These are phyloP conservation scores for Drosophila kikkawai DNA, from an alignment of 1,140 invertebrate genomes.

Conservation along the genomic window DNA sequence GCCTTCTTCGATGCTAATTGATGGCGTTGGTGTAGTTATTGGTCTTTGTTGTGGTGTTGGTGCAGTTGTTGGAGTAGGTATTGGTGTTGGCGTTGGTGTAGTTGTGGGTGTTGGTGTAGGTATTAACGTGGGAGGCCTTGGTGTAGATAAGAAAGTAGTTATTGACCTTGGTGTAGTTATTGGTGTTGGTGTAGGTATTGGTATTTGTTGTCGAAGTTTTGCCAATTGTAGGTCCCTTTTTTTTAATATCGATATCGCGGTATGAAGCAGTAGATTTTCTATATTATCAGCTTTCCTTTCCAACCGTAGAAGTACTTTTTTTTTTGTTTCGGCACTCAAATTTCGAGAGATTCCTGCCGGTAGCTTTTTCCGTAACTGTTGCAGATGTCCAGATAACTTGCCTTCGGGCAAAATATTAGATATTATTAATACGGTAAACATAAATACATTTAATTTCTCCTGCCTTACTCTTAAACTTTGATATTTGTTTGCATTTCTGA, in stretches of 20 bases:
- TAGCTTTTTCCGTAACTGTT: background rate
- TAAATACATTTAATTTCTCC: background rate
- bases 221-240: background rate
- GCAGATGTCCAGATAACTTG: background rate
- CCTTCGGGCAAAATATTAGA: background rate
- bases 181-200: background rate
- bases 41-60: background rate
- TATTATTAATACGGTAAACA: background rate
- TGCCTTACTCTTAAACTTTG: background rate
- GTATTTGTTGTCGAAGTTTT: background rate
- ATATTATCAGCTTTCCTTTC: no score
- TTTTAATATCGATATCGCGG: background rate
- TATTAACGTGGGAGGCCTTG: background rate
- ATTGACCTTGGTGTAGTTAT: background rate
- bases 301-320: no score
- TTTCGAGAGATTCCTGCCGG: no score
- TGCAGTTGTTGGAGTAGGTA: background rate
- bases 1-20: background rate
- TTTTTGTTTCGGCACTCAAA: no score
- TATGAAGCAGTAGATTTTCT: background rate
- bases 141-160: background rate
- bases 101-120: background rate
- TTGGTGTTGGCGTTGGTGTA: background rate
- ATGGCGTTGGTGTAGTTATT: background rate
- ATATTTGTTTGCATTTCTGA: background rate